Evolutionary conservation across 2,888 invertebrate genomes (phyloP).

Genomic region (Athalia cordata): DNA sequence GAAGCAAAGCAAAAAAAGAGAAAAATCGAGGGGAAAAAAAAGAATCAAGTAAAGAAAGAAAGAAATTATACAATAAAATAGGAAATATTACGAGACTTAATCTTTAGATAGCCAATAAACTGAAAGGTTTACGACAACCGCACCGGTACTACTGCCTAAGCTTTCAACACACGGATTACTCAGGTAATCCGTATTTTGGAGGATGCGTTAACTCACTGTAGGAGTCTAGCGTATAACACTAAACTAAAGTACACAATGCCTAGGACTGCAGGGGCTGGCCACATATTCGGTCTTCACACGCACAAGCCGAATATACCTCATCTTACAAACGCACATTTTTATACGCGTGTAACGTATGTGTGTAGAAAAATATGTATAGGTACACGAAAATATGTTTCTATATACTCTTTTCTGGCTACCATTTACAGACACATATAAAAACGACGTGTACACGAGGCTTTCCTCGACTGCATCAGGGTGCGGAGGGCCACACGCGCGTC

Average conservation of each 20-base stretch:
- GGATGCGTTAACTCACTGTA: constrained; percentile 28
- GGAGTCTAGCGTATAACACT: not conserved
- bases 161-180: constrained; percentile 43
- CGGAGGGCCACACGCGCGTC: constrained; percentile 18
- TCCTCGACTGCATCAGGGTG: not conserved
- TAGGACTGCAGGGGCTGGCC: not conserved
- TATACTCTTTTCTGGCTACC: no score
- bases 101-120: constrained; percentile 36
- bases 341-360: not conserved
- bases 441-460: not conserved
- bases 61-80: constrained; percentile 42
- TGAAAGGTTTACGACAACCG: constrained; percentile 31
- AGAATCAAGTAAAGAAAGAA: constrained; percentile 20
- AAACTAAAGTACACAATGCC: constrained; percentile 31
- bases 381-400: no score
- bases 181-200: constrained; percentile 41
- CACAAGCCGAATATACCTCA: not conserved
- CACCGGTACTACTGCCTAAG: constrained; percentile 27
- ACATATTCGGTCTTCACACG: constrained; percentile 4
- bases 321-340: not conserved
- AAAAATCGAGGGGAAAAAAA: not conserved
- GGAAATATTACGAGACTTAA: constrained; percentile 41
- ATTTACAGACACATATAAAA: not conserved
- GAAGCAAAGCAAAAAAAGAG: not conserved
- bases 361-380: no score